phyloP scores from a whole-genome alignment of 2,888 invertebrate species.

The Zygogramma bicolorata region DNA sequence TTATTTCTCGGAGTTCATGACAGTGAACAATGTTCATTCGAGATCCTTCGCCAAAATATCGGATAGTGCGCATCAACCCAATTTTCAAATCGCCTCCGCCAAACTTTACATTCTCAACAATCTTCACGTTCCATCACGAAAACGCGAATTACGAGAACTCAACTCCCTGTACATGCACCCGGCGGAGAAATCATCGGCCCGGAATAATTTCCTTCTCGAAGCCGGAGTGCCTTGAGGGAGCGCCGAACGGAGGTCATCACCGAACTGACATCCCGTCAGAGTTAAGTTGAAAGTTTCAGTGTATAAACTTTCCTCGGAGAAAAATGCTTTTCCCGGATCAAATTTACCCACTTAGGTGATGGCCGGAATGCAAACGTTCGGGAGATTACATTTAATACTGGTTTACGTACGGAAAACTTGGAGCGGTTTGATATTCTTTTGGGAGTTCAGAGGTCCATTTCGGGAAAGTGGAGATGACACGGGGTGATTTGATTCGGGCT shows the following conservation, averaged over 20 bases:
- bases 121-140: not conserved
- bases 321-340: slow-evolving; percentile 37
- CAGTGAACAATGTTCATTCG: too few species aligned
- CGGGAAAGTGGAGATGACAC: not conserved
- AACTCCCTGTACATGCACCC: slow-evolving; percentile 13
- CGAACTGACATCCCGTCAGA: slow-evolving; percentile 39
- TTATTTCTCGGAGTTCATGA: too few species aligned
- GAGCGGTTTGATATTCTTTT: not conserved
- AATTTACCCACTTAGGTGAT: slow-evolving; percentile 36
- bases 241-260: slow-evolving; percentile 33
- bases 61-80: too few species aligned
- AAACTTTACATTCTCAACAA: not conserved
- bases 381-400: slow-evolving; percentile 16
- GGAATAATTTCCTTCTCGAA: slow-evolving; percentile 41
- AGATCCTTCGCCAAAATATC: too few species aligned
- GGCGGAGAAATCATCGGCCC: slow-evolving; percentile 33
- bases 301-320: slow-evolving; percentile 33
- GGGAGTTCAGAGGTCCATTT: not conserved
- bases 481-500: not conserved
- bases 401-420: not conserved
- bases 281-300: slow-evolving; percentile 34
- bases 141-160: not conserved
- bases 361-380: slow-evolving; percentile 29
- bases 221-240: slow-evolving; percentile 27
- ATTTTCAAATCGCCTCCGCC: not conserved